phyloP scores from a whole-genome alignment of 2,797 vertebrate genomes.

The Coregonus sp. region DNA sequence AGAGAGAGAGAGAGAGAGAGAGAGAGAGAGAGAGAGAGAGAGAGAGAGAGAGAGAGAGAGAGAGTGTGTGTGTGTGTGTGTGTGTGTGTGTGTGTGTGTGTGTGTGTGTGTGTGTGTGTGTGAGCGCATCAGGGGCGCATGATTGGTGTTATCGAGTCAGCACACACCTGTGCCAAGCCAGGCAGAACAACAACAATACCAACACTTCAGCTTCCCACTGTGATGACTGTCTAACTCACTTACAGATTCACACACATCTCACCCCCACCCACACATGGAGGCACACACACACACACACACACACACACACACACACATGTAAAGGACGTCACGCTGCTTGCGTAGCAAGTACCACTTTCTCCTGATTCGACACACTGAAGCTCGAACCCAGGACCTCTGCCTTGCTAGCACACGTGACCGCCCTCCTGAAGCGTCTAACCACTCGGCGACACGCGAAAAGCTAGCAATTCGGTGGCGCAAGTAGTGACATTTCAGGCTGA shows the following conservation, averaged over 20 bases:
- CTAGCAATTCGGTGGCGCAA: too few species aligned
- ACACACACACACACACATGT: not conserved
- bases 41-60: too few species aligned
- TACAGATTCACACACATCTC: slow-evolving; percentile 9
- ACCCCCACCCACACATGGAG: not conserved
- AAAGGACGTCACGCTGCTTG: too few species aligned
- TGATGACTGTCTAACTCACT: not conserved
- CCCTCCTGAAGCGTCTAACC: too few species aligned
- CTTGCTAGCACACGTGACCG: too few species aligned
- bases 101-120: not conserved
- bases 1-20: too few species aligned
- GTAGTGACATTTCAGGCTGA: too few species aligned
- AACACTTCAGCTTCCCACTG: slow-evolving; percentile 14
- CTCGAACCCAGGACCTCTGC: too few species aligned
- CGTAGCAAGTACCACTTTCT: too few species aligned
- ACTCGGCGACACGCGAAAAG: too few species aligned
- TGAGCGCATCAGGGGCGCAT: not conserved
- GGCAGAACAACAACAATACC: slow-evolving; percentile 22
- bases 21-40: too few species aligned
- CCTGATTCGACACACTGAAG: too few species aligned
- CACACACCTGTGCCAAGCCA: slow-evolving; percentile 44
- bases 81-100: not conserved
- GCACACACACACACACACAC: not conserved
- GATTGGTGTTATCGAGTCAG: slow-evolving; percentile 35
- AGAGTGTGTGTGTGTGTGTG: not conserved